These are phyloP conservation scores for Uropetala carovei DNA, from an alignment of 2,888 invertebrate genomes.

Conservation along the genomic window DNA sequence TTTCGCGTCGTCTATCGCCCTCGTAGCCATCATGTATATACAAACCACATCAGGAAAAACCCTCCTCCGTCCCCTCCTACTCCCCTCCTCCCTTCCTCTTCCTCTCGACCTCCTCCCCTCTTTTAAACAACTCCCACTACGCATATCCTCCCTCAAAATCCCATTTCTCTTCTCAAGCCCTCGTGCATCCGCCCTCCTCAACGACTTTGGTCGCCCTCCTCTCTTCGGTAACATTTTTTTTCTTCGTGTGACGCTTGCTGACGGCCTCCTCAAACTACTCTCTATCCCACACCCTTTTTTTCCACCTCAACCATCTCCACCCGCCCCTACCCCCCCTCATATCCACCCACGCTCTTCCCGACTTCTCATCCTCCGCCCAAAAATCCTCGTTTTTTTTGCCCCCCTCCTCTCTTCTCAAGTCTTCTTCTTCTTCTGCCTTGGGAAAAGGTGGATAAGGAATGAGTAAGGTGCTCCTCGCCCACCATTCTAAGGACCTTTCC, in stretches of 20 bases:
- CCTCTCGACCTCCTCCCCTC: no score
- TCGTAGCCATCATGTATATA: no score
- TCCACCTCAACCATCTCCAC: not conserved
- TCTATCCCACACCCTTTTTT: slow-evolving; percentile 2
- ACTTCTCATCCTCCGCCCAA: not conserved
- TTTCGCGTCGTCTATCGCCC: no score
- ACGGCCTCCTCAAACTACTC: not conserved
- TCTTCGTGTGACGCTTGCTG: not conserved
- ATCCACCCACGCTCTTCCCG: not conserved
- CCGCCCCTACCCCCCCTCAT: not conserved
- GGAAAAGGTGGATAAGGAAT: not conserved
- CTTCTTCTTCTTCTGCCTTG: not conserved
- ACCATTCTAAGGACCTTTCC: no score
- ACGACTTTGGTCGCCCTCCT: not conserved
- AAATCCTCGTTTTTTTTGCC: not conserved
- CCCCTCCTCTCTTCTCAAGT: not conserved
- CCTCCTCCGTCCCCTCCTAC: no score
- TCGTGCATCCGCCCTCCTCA: not conserved
- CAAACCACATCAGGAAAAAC: no score
- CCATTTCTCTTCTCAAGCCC: not conserved
- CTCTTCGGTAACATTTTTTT: not conserved
- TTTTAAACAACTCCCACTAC: no score
- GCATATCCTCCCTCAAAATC: not conserved
- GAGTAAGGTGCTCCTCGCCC: not conserved
- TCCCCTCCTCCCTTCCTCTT: no score